phyloP scores from a whole-genome alignment of 2,888 invertebrate species.

The Stenolophus ochropezus region DNA sequence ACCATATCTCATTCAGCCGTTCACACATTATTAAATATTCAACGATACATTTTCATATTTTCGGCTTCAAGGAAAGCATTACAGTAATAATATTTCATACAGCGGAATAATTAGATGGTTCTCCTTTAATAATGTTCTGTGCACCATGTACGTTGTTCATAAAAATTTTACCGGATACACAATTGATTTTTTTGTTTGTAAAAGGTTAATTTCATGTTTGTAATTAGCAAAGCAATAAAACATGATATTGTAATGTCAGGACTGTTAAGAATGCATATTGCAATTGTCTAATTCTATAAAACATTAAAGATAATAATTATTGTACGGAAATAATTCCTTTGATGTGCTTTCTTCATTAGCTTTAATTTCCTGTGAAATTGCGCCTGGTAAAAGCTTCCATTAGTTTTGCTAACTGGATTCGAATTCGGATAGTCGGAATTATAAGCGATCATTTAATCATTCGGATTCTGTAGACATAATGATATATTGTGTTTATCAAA shows the following conservation, averaged over 20 bases:
- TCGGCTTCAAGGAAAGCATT: slow-evolving; percentile 5
- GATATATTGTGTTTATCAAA: no score
- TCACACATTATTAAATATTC: not conserved
- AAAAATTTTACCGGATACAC: slow-evolving; percentile 27
- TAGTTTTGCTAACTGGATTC: no score
- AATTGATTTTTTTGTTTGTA: slow-evolving; percentile 17
- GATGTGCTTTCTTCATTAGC: no score
- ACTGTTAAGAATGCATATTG: not conserved
- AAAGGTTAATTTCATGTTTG: slow-evolving; percentile 24
- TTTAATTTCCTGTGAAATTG: no score
- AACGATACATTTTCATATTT: not conserved
- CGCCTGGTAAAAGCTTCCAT: no score
- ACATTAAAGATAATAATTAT: no score
- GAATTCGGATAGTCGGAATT: no score
- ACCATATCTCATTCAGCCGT: not conserved
- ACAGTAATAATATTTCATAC: not conserved
- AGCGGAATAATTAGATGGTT: slow-evolving; percentile 36
- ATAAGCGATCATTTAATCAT: no score
- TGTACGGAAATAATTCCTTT: no score
- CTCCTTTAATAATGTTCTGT: slow-evolving; percentile 40
- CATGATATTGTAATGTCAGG: slow-evolving; percentile 20
- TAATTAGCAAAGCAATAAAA: slow-evolving; percentile 15
- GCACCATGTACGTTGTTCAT: slow-evolving; percentile 14
- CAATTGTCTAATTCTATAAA: slow-evolving; percentile 12
- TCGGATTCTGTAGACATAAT: no score